Percentiles rank a stretch among this genome's conserved stretches.
Conservation (phyloP, 2,113 vertebrate species). For the Gambusia holbrooki region DNA sequence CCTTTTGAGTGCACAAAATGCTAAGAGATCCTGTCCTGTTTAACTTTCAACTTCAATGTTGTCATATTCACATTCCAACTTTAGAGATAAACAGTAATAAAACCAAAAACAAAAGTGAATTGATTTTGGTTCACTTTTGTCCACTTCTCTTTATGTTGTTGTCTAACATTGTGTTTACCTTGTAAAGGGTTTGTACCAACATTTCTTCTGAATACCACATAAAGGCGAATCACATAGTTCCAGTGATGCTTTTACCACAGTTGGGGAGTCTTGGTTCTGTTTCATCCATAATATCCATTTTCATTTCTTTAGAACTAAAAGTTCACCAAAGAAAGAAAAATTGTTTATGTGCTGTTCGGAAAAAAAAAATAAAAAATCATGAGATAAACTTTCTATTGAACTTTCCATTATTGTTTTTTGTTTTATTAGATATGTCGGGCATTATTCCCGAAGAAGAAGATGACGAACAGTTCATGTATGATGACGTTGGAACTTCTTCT, state of each 20-base stretch:
- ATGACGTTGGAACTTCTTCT: constrained; percentile 80
- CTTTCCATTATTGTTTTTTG: neutral
- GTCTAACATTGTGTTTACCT: neutral
- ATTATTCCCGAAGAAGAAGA: constrained; percentile 87
- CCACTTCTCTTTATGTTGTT: neutral
- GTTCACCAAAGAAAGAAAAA: neutral
- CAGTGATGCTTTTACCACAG: neutral
- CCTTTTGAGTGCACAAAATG: neutral
- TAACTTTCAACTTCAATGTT: neutral
- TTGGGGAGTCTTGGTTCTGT: neutral
- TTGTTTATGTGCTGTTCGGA: neutral
- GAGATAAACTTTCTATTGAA: neutral
- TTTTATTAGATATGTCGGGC: constrained; percentile 76
- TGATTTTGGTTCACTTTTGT: neutral
- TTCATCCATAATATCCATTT: neutral
- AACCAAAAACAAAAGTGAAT: neutral
- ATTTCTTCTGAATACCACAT: neutral
- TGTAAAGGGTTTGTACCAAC: neutral
- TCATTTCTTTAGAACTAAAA: neutral
- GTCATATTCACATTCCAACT: neutral
- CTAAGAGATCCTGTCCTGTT: neutral
- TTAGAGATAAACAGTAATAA: neutral
- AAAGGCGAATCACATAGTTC: neutral
- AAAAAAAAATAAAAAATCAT: neutral
- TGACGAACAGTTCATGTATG: constrained; percentile 81